A percentile compares a stretch with the other conserved stretches of the same genome.
phyloP scores from a whole-genome alignment of 2,113 vertebrate species.

The Apteryx owenii region DNA sequence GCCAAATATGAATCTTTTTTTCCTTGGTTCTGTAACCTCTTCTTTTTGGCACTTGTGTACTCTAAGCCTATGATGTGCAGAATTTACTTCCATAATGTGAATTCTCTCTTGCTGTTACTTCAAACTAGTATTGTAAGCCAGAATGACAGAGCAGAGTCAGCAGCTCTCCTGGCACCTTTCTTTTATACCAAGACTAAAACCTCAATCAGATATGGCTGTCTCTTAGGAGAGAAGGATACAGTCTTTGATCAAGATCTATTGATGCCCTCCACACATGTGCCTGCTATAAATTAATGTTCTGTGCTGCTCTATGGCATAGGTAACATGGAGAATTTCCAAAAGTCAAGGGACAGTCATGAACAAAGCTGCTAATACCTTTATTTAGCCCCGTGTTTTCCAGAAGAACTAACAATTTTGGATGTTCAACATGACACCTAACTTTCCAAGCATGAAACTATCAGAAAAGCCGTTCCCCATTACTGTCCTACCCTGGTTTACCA shows the following conservation, averaged over 20 bases:
- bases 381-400: neutral
- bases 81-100: neutral
- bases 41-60: neutral
- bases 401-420: neutral
- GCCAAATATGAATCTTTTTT: neutral
- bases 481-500: neutral
- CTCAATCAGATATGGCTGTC: neutral
- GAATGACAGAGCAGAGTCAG: neutral
- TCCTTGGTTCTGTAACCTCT: neutral
- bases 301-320: neutral
- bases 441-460: neutral
- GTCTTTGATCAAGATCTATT: neutral
- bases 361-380: neutral
- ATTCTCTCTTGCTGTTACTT: neutral
- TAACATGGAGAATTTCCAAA: neutral
- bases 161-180: neutral
- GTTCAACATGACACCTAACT: neutral
- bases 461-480: neutral
- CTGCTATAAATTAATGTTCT: neutral
- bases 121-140: neutral
- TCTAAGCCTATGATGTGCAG: accelerated
- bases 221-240: neutral
- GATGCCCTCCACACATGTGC: neutral
- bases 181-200: neutral
- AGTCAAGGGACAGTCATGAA: neutral